These are phyloP conservation scores for Psylliodes chrysocephalus DNA, from an alignment of 2,888 invertebrate genomes.

Conservation along the genomic window DNA sequence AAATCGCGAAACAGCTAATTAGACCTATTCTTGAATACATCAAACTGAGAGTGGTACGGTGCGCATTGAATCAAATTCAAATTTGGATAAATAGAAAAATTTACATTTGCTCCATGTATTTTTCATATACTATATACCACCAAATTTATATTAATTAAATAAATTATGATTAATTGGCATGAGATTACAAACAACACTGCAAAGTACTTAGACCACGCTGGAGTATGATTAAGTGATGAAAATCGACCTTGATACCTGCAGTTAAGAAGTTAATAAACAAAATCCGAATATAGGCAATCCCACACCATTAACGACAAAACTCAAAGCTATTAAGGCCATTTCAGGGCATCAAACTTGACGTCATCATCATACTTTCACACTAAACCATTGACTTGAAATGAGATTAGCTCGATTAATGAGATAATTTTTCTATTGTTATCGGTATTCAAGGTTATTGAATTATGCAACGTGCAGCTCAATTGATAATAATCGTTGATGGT, in stretches of 20 bases:
- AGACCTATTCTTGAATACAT: too few species aligned
- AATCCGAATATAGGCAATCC: not conserved
- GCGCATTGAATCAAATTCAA: too few species aligned
- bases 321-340: not conserved
- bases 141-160: too few species aligned
- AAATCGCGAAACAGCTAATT: too few species aligned
- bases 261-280: not conserved
- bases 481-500: constrained; percentile 19
- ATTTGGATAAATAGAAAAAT: too few species aligned
- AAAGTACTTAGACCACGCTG: too few species aligned
- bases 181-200: too few species aligned
- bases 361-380: constrained; percentile 19
- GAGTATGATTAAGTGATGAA: not conserved
- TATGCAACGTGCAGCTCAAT: constrained; percentile 16
- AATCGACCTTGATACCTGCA: not conserved
- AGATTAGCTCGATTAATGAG: constrained; percentile 16
- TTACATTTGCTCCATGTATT: too few species aligned
- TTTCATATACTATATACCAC: too few species aligned
- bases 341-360: constrained; percentile 14
- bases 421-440: constrained; percentile 23
- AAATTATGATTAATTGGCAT: too few species aligned
- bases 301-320: not conserved
- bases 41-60: too few species aligned
- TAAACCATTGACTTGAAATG: constrained; percentile 12
- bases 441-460: constrained; percentile 20